Base-by-base conservation (phyloP, 92 coral and sea anemone genomes). In the Zoanthus gigantus region DNA sequence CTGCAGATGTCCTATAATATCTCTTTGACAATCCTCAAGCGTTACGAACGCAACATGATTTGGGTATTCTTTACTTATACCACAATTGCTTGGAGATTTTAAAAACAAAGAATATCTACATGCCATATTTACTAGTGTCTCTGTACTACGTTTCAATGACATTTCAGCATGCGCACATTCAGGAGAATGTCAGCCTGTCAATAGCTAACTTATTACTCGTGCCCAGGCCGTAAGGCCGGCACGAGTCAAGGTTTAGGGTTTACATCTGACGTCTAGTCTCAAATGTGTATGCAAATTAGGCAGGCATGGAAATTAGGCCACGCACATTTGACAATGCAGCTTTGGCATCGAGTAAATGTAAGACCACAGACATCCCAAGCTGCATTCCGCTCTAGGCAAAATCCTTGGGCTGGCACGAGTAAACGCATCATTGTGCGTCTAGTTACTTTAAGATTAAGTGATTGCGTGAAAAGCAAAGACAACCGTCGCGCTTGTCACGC, bases 51-150 rank as follows among this genome's bases (percentile, higher is more conserved):
- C 47, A 61, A 60, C 76, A 29, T 86, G 89, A 18, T 86, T 86
- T 37, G 84, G 89, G 42, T 86, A 86, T 54, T 86, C 89, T 52
- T 63, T 56, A 76, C 89, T 76, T 76, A 86, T 42, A 30, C 89
- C 89, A 76, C 89, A 72, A 29, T 28, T 72, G 77, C 77, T 32
- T 32, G 77, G 77, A 72, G 8, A 3, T 57, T 57, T 57, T 72
- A 31, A 16, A 72, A 34, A 48, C 17, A 72, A 72, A 72, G 52
- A 72, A 72, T 72, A 32, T 31, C 77, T 72, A 8, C 77, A 72
- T 34, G 50, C 77, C 77, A 72, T 72, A 72, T 11, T 72, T 72
- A 34, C 32, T 34, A 32, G 10, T 42, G 77, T 32, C 50, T 72
- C 52, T 72, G 0, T 50, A 72, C 23, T 23, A 72, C 52, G 42